Evolutionary conservation across 2,888 invertebrate genomes (phyloP).

Genomic region (Acrobasis consociella): DNA sequence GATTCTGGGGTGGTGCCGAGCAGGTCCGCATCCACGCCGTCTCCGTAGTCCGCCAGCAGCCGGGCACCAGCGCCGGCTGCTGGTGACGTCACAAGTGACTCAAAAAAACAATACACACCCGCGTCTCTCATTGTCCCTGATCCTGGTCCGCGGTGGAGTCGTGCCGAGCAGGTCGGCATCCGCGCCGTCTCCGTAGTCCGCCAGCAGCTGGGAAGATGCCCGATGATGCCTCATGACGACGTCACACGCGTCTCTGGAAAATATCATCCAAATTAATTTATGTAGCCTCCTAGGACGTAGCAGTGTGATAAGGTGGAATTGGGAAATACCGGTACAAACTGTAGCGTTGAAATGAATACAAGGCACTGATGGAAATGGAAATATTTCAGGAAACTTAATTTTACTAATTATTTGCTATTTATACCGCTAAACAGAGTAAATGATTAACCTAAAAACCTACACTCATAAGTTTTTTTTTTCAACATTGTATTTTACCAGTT

Average conservation of each 20-base stretch:
- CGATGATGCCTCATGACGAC: constrained; percentile 64
- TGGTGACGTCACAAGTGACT: too few relatives aligned
- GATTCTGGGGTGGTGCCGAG: constrained; percentile 89
- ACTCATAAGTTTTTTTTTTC: too few relatives aligned
- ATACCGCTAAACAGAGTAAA: too few relatives aligned
- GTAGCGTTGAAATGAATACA: too few relatives aligned
- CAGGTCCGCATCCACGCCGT: constrained; percentile 82
- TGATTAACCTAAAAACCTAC: too few relatives aligned
- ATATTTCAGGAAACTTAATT: too few relatives aligned
- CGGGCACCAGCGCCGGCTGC: too few relatives aligned
- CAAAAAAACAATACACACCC: constrained; percentile 59
- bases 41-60: constrained; percentile 66
- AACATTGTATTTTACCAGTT: too few relatives aligned
- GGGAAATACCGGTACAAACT: too few relatives aligned
- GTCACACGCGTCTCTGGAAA: constrained; percentile 57
- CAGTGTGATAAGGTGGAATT: background rate
- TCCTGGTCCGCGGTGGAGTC: constrained; percentile 90
- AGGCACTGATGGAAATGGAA: too few relatives aligned
- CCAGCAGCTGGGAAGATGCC: constrained; percentile 58
- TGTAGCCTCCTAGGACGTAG: background rate
- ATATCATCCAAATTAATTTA: constrained; percentile 2
- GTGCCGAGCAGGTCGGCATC: constrained; percentile 86
- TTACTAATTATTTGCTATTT: too few relatives aligned
- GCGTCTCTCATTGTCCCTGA: constrained; percentile 83
- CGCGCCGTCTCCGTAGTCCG: constrained; percentile 72